phyloP scores from a whole-genome alignment of 2,113 vertebrate species.

The Elanus axillaris region DNA sequence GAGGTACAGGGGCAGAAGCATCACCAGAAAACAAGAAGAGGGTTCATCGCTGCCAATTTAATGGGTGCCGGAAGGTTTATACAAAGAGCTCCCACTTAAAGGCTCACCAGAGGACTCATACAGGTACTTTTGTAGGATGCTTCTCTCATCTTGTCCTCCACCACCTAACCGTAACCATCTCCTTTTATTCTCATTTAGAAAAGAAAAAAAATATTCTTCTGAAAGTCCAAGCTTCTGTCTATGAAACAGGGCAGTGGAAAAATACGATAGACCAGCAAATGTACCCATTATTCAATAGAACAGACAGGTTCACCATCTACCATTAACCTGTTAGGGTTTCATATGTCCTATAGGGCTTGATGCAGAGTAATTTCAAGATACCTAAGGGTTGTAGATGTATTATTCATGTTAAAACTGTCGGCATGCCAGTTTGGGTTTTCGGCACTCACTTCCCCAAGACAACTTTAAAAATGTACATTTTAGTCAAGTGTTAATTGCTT shows the following conservation, averaged over 20 bases:
- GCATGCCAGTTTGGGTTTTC: neutral
- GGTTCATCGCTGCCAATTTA: conserved; percentile 98
- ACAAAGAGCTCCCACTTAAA: conserved; percentile 99
- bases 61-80: conserved; percentile 98
- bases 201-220: neutral
- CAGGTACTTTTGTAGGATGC: conserved; percentile 82
- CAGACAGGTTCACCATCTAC: neutral
- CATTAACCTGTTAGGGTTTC: neutral
- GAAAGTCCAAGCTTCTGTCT: neutral
- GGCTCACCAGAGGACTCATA: conserved; percentile 99
- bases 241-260: neutral
- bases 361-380: neutral
- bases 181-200: conserved; percentile 13
- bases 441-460: neutral
- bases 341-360: neutral
- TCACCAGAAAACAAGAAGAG: conserved; percentile 97
- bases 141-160: conserved; percentile 25
- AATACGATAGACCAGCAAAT: neutral
- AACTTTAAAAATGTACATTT: conserved; percentile 12
- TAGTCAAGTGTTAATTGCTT: neutral
- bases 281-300: neutral
- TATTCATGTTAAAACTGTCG: neutral
- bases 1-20: conserved; percentile 74
- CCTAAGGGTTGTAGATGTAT: neutral
- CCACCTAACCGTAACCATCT: neutral